These are phyloP conservation scores for Drosophila dives DNA, from an alignment of 2,888 invertebrate species.

Conservation along the genomic window DNA sequence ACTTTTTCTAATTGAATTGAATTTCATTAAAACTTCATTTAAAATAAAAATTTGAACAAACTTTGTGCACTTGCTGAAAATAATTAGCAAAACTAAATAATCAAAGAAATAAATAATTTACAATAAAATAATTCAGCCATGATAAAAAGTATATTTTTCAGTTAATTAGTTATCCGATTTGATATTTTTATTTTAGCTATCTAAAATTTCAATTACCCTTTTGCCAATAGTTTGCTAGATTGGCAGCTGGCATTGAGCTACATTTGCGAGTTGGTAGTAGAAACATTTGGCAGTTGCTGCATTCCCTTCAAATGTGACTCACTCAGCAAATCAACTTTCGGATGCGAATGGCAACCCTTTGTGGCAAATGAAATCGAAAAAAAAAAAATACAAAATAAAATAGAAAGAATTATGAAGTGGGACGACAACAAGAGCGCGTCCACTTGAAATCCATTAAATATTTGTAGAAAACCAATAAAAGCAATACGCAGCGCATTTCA, in stretches of 20 bases:
- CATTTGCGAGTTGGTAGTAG: not conserved
- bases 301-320: constrained; percentile 15
- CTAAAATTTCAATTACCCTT: not conserved
- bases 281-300: constrained; percentile 38
- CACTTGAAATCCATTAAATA: constrained; percentile 81
- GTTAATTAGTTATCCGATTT: not conserved
- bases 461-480: constrained; percentile 80
- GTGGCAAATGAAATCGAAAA: constrained; percentile 18
- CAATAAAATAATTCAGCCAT: not conserved
- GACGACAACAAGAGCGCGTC: constrained; percentile 74
- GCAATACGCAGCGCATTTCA: constrained; percentile 59
- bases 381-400: constrained; percentile 5
- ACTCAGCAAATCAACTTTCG: constrained; percentile 5
- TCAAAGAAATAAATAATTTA: not conserved
- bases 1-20: not conserved
- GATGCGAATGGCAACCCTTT: constrained; percentile 44
- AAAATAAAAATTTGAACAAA: not conserved
- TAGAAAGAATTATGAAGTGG: constrained; percentile 70
- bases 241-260: constrained; percentile 42
- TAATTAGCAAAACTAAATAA: no score
- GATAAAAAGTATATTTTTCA: not conserved
- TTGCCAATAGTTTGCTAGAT: not conserved
- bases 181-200: not conserved
- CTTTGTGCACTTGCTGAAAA: not conserved
- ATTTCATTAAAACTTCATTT: not conserved